Conservation (phyloP, 2,113 vertebrate genomes). For the Pristiophorus japonicus region DNA sequence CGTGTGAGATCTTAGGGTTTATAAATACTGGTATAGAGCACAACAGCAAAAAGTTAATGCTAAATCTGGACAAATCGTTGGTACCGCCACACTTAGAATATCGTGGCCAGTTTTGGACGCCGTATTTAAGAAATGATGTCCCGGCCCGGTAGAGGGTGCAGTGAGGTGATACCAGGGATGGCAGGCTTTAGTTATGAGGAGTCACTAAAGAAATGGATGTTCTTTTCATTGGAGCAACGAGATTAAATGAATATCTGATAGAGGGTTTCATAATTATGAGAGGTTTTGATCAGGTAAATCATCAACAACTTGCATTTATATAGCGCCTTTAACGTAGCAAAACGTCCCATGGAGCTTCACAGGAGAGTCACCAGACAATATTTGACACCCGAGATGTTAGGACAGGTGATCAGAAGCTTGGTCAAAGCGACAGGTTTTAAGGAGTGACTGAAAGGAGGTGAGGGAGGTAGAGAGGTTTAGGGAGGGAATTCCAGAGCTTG, state of each 20-base stretch:
- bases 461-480: neutral
- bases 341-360: neutral
- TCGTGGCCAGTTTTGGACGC: neutral
- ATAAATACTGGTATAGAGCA: neutral
- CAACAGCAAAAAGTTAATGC: neutral
- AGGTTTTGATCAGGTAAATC: neutral
- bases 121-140: neutral
- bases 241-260: neutral
- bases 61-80: neutral
- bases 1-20: neutral
- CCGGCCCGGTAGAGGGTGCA: neutral
- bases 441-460: neutral
- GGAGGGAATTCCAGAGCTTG: neutral
- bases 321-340: neutral
- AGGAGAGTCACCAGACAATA: neutral
- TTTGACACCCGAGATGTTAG: neutral
- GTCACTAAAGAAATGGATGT: neutral
- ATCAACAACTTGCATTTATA: neutral
- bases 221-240: neutral
- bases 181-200: neutral
- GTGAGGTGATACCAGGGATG: neutral
- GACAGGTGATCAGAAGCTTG: neutral
- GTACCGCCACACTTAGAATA: neutral
- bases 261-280: neutral
- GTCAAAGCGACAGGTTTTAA: no score